These are phyloP conservation scores for Tachycineta bicolor DNA, from an alignment of 2,113 vertebrate species.

Conservation along the genomic window DNA sequence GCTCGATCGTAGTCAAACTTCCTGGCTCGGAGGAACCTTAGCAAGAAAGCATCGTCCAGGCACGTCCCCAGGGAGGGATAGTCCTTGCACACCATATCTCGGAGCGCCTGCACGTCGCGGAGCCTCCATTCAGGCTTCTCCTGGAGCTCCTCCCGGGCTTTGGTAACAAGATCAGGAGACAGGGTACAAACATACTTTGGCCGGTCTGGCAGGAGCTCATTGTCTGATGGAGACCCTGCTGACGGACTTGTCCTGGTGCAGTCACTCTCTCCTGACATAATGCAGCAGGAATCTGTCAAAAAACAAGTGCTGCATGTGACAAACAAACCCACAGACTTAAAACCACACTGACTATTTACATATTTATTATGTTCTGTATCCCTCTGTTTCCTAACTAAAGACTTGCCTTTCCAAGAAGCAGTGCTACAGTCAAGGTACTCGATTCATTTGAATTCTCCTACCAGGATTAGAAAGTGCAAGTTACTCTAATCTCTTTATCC, in stretches of 20 bases:
- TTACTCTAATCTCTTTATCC: background rate
- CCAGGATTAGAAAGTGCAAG: background rate
- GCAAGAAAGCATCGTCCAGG: slow-evolving; percentile 90
- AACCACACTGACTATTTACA: background rate
- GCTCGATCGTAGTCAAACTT: slow-evolving; percentile 98
- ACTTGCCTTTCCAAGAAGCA: background rate
- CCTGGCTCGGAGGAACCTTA: slow-evolving; percentile 94
- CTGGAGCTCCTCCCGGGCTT: slow-evolving; percentile 94
- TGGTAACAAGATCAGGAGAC: slow-evolving; percentile 88
- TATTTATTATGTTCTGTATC: background rate
- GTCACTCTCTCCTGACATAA: slow-evolving; percentile 91
- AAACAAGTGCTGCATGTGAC: background rate
- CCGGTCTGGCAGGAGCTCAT: slow-evolving; percentile 71
- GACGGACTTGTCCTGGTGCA: slow-evolving; percentile 80
- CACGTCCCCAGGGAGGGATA: slow-evolving; percentile 88
- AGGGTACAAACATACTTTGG: slow-evolving; percentile 88
- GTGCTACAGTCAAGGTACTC: background rate
- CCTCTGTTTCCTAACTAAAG: background rate
- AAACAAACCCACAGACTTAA: background rate
- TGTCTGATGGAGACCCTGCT: slow-evolving; percentile 70
- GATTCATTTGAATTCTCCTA: background rate
- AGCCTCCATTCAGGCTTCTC: slow-evolving; percentile 98
- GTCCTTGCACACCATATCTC: slow-evolving; percentile 97
- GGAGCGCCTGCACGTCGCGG: slow-evolving; percentile 91
- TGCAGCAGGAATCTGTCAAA: slow-evolving; percentile 61